Conservation (phyloP, 2,797 vertebrate genomes). For the Trichosurus vulpecula region DNA sequence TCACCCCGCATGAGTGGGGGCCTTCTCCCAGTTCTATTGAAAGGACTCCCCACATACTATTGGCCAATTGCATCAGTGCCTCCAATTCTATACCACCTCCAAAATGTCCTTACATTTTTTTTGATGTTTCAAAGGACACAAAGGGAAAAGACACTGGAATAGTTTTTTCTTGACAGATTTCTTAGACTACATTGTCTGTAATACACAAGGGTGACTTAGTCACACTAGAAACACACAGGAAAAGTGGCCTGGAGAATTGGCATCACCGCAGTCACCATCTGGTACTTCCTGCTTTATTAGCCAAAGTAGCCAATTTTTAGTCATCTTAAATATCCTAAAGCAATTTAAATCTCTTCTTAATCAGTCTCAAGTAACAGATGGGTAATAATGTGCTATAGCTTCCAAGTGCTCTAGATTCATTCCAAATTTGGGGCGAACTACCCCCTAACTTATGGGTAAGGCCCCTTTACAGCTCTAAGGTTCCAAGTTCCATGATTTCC, state of each 20-base stretch:
- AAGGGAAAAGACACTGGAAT: constrained; percentile 40
- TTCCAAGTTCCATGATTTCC: constrained; percentile 24
- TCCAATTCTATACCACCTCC: neutral
- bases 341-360: constrained; percentile 43
- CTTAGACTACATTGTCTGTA: constrained; percentile 41
- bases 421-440: neutral
- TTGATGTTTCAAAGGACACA: constrained; percentile 27
- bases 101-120: neutral
- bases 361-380: constrained; percentile 16
- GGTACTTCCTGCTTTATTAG: constrained; percentile 9
- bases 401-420: neutral
- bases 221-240: constrained; percentile 19
- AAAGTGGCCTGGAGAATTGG: constrained; percentile 39
- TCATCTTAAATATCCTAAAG: constrained; percentile 20
- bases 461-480: neutral
- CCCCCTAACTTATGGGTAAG: constrained; percentile 8
- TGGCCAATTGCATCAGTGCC: neutral
- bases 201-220: constrained; percentile 32
- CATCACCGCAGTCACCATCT: constrained; percentile 8
- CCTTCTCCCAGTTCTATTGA: neutral
- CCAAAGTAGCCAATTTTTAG: constrained; percentile 54
- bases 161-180: constrained; percentile 24
- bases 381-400: constrained; percentile 17
- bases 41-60: neutral
- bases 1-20: neutral